Evolutionary conservation across 2,797 vertebrate genomes (phyloP), one percentile per base, ranked within the genome.

Genomic region (Poecilia picta): DNA sequence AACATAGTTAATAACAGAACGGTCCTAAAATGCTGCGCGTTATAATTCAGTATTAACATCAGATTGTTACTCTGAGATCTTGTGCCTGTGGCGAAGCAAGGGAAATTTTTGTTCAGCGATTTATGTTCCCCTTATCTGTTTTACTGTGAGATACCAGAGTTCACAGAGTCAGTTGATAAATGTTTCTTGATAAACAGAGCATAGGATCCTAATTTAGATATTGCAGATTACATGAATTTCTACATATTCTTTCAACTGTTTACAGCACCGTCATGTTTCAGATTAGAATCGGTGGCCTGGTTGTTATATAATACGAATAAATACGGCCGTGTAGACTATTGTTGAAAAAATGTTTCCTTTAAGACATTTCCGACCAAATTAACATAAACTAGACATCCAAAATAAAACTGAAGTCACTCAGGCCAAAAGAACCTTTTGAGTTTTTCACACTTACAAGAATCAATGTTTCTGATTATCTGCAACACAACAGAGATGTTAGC

Each of bases 121-220:
- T 73, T 53, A 81, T 76, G 18, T 16, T 33, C n/a, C 31, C 5
- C 73, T 55, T 64, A 73, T 68, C 47, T 74, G 15, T 74, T 74
- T 68, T 41, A 74, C 39, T 53, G 7, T 43, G n/a, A n/a, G 39
- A 80, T 55, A 46, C 7, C 70, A 53, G 28, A 64, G 47, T n/a
- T 57, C 49, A 59, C 41, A 33, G 12, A n/a, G 43, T 74, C 16
- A 75, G 6, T 36, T 8, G n/a, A 28, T 71, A 36, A 55, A 31
- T 31, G 62, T 64, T 72, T 77, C 31, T 36, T 51, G n/a, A 78
- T 31, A 64, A 28, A 59, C 5, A 5, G 15, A 15, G 28, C 1
- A 66, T 7, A 25, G 1, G 72, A n/a, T 68, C 15, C 41, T 73
- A 28, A 68, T 77, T 73, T 0, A 23, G 41, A 12, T 39, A 28